Evolutionary conservation across 2,113 vertebrate species (phyloP).

Genomic region (Eulemur macaco): DNA sequence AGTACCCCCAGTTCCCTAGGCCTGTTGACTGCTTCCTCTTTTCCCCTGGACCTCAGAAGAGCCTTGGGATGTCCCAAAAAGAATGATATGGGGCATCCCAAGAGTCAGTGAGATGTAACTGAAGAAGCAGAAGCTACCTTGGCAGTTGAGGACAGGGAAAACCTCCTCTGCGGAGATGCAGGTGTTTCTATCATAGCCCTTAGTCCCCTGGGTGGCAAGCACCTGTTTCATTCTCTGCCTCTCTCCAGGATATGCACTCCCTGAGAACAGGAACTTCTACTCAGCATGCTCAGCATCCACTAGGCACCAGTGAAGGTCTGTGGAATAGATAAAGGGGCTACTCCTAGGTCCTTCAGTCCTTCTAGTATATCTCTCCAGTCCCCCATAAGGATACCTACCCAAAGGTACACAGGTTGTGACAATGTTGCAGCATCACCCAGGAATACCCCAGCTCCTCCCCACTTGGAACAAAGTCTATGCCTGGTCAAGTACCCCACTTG

Average conservation of each 20-base stretch:
- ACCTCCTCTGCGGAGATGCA: not conserved
- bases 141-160: not conserved
- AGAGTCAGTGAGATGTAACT: not conserved
- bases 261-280: not conserved
- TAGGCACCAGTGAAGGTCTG: not conserved
- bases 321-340: not conserved
- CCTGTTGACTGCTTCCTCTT: not conserved
- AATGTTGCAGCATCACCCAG: not conserved
- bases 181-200: not conserved
- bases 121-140: not conserved
- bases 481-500: not conserved
- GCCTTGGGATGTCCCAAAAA: not conserved
- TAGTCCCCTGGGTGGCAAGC: not conserved
- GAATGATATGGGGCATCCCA: not conserved
- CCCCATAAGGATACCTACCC: not conserved
- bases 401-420: slow-evolving; percentile 6
- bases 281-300: not conserved
- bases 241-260: not conserved
- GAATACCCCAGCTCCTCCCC: not conserved
- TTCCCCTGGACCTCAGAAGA: not conserved
- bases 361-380: not conserved
- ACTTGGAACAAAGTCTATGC: slow-evolving; percentile 26
- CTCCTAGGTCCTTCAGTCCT: not conserved
- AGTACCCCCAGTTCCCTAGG: not conserved
- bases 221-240: not conserved